phyloP scores from a whole-genome alignment of 1,140 invertebrate species.

The Drosophila sp. region DNA sequence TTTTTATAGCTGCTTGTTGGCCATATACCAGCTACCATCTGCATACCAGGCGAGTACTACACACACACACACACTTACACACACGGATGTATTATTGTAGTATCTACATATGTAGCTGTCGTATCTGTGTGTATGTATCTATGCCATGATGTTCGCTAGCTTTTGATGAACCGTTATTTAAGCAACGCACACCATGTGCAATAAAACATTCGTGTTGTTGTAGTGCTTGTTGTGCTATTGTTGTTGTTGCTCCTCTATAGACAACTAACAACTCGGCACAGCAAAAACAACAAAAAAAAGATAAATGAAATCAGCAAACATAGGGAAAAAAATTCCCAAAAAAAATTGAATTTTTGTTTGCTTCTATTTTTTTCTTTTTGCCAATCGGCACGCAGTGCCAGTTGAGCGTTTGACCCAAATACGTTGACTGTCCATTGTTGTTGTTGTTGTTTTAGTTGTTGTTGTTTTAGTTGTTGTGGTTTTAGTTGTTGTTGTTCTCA shows the following conservation, averaged over 20 bases:
- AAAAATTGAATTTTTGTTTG: slow-evolving; percentile 38
- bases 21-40: slow-evolving; percentile 18
- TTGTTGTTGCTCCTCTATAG: slow-evolving; percentile 11
- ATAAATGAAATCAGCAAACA: slow-evolving; percentile 67
- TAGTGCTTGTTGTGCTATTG: slow-evolving; percentile 1
- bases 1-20: slow-evolving; percentile 29
- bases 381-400: slow-evolving; percentile 72
- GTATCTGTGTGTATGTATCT: slow-evolving; percentile 33
- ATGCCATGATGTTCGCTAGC: slow-evolving; percentile 24
- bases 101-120: slow-evolving; percentile 4
- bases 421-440: slow-evolving; percentile 40
- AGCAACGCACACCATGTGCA: slow-evolving; percentile 52
- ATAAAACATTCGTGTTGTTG: slow-evolving; percentile 45
- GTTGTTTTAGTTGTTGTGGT: slow-evolving; percentile 33
- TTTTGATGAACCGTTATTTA: slow-evolving; percentile 55
- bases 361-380: slow-evolving; percentile 45
- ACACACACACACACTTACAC: background rate
- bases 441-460: slow-evolving; percentile 29
- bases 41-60: slow-evolving; percentile 21
- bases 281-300: slow-evolving; percentile 46
- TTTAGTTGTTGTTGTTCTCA: slow-evolving; percentile 45
- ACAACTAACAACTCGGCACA: slow-evolving; percentile 32
- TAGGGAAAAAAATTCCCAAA: slow-evolving; percentile 39
- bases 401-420: slow-evolving; percentile 76
- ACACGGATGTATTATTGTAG: background rate